A percentile compares a stretch with the other conserved stretches of the same genome.
phyloP scores from a whole-genome alignment of 2,888 invertebrate species.

The Junonia oenone region DNA sequence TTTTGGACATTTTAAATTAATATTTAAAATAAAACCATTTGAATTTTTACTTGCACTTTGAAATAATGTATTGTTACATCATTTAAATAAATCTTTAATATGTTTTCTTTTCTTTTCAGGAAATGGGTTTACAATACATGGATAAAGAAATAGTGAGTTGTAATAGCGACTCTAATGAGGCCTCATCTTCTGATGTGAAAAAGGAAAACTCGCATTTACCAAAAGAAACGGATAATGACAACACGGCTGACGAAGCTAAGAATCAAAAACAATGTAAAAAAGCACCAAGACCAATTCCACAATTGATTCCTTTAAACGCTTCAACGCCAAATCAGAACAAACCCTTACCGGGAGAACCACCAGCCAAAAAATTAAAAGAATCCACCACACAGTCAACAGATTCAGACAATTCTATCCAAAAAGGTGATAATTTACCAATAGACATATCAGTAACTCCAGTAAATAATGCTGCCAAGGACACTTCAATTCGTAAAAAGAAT shows the following conservation, averaged over 20 bases:
- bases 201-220: conserved; percentile 44
- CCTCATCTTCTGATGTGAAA: conserved; percentile 43
- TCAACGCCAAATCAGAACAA: conserved; percentile 66
- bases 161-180: conserved; percentile 69
- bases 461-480: conserved; percentile 49
- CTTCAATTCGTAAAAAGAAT: conserved; percentile 78
- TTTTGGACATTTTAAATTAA: too few species aligned
- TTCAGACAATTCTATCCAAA: conserved; percentile 26
- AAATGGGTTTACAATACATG: conserved; percentile 60
- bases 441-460: conserved; percentile 55
- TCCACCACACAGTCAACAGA: conserved; percentile 35
- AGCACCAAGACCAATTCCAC: conserved; percentile 83
- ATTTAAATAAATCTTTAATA: too few species aligned
- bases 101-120: conserved; percentile 55
- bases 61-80: too few species aligned
- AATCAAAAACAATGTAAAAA: conserved; percentile 54
- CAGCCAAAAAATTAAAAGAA: conserved; percentile 64
- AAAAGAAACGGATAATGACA: conserved; percentile 41
- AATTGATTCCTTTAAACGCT: conserved; percentile 84
- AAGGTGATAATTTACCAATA: conserved; percentile 44
- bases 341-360: conserved; percentile 59
- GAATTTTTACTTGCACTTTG: too few species aligned
- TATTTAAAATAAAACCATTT: too few species aligned
- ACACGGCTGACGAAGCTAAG: conserved; percentile 48
- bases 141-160: conserved; percentile 61